These are phyloP conservation scores for Aptenodytes patagonicus DNA, from an alignment of 2,113 vertebrate species.

Conservation along the genomic window DNA sequence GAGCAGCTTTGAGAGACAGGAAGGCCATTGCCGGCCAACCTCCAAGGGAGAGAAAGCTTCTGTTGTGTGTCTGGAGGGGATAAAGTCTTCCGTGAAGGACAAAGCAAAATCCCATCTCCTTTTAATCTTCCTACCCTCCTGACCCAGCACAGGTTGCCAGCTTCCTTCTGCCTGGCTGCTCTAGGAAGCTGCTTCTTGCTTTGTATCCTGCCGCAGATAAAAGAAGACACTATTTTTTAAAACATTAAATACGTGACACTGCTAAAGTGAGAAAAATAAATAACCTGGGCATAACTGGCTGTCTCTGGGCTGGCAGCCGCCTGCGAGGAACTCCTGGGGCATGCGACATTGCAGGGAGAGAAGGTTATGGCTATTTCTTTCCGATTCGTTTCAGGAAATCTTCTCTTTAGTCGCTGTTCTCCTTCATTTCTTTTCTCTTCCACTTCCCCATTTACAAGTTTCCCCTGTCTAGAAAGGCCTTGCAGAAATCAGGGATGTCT, in stretches of 20 bases:
- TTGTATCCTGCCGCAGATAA: neutral
- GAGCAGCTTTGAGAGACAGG: conserved; percentile 33
- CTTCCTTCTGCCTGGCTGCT: conserved; percentile 45
- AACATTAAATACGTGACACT: neutral
- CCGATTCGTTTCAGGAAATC: conserved; percentile 15
- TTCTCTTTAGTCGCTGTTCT: neutral
- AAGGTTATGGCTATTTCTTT: neutral
- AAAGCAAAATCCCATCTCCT: conserved; percentile 61
- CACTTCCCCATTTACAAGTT: neutral
- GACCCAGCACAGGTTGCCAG: conserved; percentile 57
- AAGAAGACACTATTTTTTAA: neutral
- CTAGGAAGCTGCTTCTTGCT: conserved; percentile 33
- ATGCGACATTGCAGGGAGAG: neutral
- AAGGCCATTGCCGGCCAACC: conserved; percentile 23
- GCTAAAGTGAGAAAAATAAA: conserved; percentile 31
- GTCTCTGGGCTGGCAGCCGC: neutral
- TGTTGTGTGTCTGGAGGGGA: conserved; percentile 60
- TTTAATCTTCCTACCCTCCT: conserved; percentile 63
- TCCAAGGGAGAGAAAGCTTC: conserved; percentile 52
- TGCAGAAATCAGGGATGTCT: neutral
- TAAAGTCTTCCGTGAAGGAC: conserved; percentile 63
- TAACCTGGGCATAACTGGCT: conserved; percentile 17
- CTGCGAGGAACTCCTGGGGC: neutral
- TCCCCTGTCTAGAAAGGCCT: neutral
- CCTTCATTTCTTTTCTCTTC: conserved; percentile 15